These are phyloP conservation scores for Xiphorhynchus elegans DNA, from an alignment of 2,113 vertebrate genomes.

Conservation along the genomic window DNA sequence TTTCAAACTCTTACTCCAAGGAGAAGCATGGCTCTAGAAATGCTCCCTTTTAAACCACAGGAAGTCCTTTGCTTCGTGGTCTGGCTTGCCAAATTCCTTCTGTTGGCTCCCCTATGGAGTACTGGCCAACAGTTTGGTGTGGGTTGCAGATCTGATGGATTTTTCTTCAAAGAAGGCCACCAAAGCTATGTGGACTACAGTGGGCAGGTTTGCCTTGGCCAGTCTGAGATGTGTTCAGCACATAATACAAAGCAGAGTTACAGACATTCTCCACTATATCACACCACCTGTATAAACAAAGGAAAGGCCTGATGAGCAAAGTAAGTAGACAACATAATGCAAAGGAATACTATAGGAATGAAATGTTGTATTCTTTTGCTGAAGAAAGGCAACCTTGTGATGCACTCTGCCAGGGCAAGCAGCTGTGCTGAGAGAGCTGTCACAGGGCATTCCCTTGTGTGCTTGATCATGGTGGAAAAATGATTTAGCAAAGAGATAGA, in stretches of 20 bases:
- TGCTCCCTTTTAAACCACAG: background rate
- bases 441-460: background rate
- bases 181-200: background rate
- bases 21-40: background rate
- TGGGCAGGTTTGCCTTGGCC: background rate
- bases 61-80: background rate
- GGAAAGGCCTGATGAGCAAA: background rate
- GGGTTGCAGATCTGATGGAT: background rate
- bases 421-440: background rate
- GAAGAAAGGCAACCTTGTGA: background rate
- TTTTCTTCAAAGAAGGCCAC: background rate
- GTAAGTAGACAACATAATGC: background rate
- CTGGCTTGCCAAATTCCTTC: background rate
- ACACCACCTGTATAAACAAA: background rate
- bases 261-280: background rate
- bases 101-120: background rate
- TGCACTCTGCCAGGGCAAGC: background rate
- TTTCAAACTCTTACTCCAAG: background rate
- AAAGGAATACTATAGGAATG: background rate
- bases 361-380: background rate
- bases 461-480: background rate
- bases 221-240: background rate
- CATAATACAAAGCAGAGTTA: background rate
- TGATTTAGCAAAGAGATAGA: background rate
- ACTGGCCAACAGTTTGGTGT: background rate